Base-by-base conservation (phyloP, 2,113 vertebrate genomes). In the Fukomys damarensis region DNA sequence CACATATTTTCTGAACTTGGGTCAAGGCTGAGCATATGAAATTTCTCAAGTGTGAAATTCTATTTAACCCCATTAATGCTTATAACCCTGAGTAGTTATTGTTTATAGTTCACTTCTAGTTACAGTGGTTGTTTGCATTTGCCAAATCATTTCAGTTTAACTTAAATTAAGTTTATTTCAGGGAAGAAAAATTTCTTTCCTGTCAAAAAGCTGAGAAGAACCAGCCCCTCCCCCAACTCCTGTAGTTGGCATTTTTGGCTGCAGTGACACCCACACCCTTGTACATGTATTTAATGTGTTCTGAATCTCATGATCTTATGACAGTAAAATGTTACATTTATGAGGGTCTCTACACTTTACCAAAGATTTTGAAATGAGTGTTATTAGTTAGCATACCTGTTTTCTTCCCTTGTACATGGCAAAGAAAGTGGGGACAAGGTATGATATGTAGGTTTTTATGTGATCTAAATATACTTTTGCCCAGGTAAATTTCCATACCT, bases 1-100 rank as follows among this genome's bases (percentile, higher is more conserved):
- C 95, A 96, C 97, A 97, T 81, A 92, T 98, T 98, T 98, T 97
- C 97, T 41, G n/a, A 98, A 98, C 97, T 2, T 98, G 98, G 98
- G 98, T 97, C 96, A 95, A 97, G 95, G 98, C 96, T 97, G 98
- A 98, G 96, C 98, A 98, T 98, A 98, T 96, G 98, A 98, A 98
- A 98, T 98, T 97, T 96, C 95, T 98, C 97, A 98, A 98, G 98
- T 98, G 96, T 98, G 98, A 98, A 98, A 98, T 99, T 98, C 97
- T 97, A 98, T 97, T 99, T 98, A 98, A 98, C 98, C 98, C 96
- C 97, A 97, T 98, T 98, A 98, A 97, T 97, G 97, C 96, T 98
- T 97, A 96, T 95, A 97, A 98, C 13, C 54, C 97, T n/a, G 96
- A 98, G 98, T 96, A 95, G 95, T 96, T 98, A 98, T 98, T 98